Percentiles rank a stretch among this genome's conserved stretches.
phyloP scores from a whole-genome alignment of 2,797 vertebrate species.

The Staurois parvus region DNA sequence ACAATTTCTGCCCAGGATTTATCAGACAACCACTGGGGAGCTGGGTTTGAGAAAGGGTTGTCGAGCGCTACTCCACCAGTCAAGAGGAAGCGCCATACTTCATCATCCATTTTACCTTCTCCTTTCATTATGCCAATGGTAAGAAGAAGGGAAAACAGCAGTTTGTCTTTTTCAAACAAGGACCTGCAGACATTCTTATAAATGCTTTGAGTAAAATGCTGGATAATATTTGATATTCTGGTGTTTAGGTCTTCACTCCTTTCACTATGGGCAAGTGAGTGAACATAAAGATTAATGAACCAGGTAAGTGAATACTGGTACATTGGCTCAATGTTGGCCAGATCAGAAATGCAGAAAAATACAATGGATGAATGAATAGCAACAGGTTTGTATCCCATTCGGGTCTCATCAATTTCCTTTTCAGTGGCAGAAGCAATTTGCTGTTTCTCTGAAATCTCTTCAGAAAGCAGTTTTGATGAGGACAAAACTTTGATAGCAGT shows the following conservation, averaged over 20 bases:
- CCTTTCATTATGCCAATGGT: slow-evolving; percentile 89
- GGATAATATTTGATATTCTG: slow-evolving; percentile 82
- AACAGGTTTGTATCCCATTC: slow-evolving; percentile 90
- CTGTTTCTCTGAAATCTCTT: slow-evolving; percentile 92
- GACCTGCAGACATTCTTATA: slow-evolving; percentile 94
- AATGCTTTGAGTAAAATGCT: slow-evolving; percentile 88
- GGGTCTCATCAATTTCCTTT: slow-evolving; percentile 87
- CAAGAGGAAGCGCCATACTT: slow-evolving; percentile 88
- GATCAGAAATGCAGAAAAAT: slow-evolving; percentile 93
- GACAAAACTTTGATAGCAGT: slow-evolving; percentile 88
- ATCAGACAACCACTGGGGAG: slow-evolving; percentile 87
- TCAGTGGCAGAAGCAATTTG: slow-evolving; percentile 85
- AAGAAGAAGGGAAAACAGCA: slow-evolving; percentile 91
- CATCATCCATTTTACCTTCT: slow-evolving; percentile 78
- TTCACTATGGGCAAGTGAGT: slow-evolving; percentile 84
- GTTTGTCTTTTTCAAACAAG: slow-evolving; percentile 94
- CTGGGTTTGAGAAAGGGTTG: slow-evolving; percentile 89
- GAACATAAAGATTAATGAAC: slow-evolving; percentile 90
- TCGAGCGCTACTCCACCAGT: slow-evolving; percentile 90
- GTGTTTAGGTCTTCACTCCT: slow-evolving; percentile 79
- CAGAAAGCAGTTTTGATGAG: slow-evolving; percentile 89
- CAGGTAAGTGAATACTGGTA: slow-evolving; percentile 93
- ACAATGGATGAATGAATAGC: slow-evolving; percentile 88
- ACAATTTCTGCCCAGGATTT: slow-evolving; percentile 92
- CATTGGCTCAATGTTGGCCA: slow-evolving; percentile 95